These are phyloP conservation scores for Craniophora ligustri DNA, from an alignment of 2,888 invertebrate genomes.

Conservation along the genomic window DNA sequence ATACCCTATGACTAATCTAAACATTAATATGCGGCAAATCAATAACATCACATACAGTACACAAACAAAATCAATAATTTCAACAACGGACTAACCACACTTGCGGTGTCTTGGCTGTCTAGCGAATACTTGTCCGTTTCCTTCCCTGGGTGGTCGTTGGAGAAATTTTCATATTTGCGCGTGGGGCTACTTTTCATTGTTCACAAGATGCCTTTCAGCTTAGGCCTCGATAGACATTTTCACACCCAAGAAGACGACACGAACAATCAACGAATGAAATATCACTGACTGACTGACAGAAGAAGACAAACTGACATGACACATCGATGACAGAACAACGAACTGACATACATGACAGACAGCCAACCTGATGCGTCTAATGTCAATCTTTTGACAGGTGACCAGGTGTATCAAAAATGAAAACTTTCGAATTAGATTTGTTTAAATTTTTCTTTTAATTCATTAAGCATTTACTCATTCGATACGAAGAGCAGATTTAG, in stretches of 20 bases:
- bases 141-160: constrained; percentile 81
- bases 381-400: constrained; percentile 23
- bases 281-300: constrained; percentile 64
- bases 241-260: constrained; percentile 72
- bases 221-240: constrained; percentile 83
- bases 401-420: too few relatives aligned
- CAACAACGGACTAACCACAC: constrained; percentile 82
- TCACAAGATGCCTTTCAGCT: constrained; percentile 74
- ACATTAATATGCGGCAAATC: constrained; percentile 70
- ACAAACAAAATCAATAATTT: constrained; percentile 86
- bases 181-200: constrained; percentile 87
- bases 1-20: constrained; percentile 51
- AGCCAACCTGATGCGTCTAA: not conserved
- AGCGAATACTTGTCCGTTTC: constrained; percentile 85
- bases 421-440: too few relatives aligned
- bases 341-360: constrained; percentile 22
- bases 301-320: not conserved
- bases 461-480: too few relatives aligned
- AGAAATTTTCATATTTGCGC: constrained; percentile 86
- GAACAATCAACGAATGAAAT: constrained; percentile 69
- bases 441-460: too few relatives aligned
- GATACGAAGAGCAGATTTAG: too few relatives aligned
- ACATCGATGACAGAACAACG: constrained; percentile 8
- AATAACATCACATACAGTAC: constrained; percentile 77
- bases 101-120: constrained; percentile 87